Conservation (phyloP, 2,113 vertebrate genomes). For the Nasalis larvatus region DNA sequence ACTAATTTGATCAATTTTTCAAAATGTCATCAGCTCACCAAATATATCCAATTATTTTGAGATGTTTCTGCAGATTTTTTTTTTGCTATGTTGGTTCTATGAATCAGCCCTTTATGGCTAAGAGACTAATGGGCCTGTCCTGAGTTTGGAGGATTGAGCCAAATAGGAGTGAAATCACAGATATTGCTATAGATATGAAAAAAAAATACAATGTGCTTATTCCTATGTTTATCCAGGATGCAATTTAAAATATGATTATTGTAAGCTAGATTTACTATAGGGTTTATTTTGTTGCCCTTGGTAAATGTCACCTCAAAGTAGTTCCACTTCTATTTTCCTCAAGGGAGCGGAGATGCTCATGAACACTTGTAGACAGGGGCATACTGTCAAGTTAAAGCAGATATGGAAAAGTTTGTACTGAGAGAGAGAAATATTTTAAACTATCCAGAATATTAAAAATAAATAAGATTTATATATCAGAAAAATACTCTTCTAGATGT, state of each 20-base stretch:
- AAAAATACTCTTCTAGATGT: slow-evolving; percentile 67
- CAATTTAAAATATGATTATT: slow-evolving; percentile 33
- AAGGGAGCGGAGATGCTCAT: slow-evolving; percentile 3
- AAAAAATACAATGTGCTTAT: slow-evolving; percentile 10
- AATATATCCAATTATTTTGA: not conserved
- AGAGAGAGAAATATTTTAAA: slow-evolving; percentile 68
- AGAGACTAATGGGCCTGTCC: slow-evolving; percentile 38
- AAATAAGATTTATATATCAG: not conserved
- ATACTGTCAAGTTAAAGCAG: slow-evolving; percentile 66
- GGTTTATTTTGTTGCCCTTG: slow-evolving; percentile 38
- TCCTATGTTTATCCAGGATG: not conserved
- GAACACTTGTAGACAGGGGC: slow-evolving; percentile 65
- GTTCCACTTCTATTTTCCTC: slow-evolving; percentile 52
- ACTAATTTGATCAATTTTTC: not conserved
- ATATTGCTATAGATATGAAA: slow-evolving; percentile 19
- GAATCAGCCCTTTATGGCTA: slow-evolving; percentile 55
- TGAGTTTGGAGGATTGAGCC: not conserved
- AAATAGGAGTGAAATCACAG: slow-evolving; percentile 51
- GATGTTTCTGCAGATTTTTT: slow-evolving; percentile 61
- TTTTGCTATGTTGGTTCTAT: slow-evolving; percentile 45
- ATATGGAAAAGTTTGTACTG: slow-evolving; percentile 48
- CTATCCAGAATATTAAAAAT: slow-evolving; percentile 58
- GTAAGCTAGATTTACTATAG: slow-evolving; percentile 45
- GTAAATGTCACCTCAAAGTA: slow-evolving; percentile 72
- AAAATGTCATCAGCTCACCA: not conserved